Percentiles rank a stretch among this genome's conserved stretches.
phyloP scores from a whole-genome alignment of 2,113 vertebrate genomes.

The Rhea americana region DNA sequence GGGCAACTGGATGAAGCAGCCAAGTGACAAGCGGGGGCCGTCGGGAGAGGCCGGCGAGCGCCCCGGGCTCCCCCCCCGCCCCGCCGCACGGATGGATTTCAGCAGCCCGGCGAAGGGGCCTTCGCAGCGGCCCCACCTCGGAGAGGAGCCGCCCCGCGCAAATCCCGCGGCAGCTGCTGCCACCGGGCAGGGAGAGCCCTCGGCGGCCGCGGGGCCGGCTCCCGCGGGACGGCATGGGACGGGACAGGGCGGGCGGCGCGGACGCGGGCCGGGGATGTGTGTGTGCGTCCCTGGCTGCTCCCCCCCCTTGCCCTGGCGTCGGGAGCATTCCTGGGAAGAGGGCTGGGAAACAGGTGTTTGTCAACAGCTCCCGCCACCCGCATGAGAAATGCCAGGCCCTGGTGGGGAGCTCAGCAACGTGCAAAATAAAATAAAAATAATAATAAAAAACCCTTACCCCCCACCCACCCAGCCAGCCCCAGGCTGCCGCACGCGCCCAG shows the following conservation, averaged over 20 bases:
- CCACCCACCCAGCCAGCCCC: fast-evolving
- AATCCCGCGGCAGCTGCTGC: not conserved
- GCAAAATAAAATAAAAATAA: constrained; percentile 4
- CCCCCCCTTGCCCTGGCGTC: too few relatives aligned
- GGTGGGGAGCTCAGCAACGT: not conserved
- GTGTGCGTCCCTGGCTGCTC: not conserved
- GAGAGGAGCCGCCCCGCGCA: not conserved
- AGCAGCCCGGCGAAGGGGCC: not conserved
- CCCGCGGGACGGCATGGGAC: not conserved
- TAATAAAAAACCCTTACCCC: not conserved
- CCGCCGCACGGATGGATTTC: not conserved
- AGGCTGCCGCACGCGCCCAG: fast-evolving
- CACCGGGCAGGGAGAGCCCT: not conserved
- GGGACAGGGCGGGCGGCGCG: too few relatives aligned
- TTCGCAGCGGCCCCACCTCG: not conserved
- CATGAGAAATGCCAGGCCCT: not conserved
- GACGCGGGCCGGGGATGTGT: not conserved
- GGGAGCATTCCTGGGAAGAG: constrained; percentile 49
- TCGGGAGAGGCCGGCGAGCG: not conserved
- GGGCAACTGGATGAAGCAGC: not conserved
- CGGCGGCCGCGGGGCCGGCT: not conserved
- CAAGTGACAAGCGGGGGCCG: not conserved
- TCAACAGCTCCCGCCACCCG: constrained; percentile 37
- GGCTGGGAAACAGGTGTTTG: constrained; percentile 66
- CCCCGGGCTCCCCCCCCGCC: not conserved